phyloP scores from a whole-genome alignment of 1,140 invertebrate species.

The Drosophila aff. region DNA sequence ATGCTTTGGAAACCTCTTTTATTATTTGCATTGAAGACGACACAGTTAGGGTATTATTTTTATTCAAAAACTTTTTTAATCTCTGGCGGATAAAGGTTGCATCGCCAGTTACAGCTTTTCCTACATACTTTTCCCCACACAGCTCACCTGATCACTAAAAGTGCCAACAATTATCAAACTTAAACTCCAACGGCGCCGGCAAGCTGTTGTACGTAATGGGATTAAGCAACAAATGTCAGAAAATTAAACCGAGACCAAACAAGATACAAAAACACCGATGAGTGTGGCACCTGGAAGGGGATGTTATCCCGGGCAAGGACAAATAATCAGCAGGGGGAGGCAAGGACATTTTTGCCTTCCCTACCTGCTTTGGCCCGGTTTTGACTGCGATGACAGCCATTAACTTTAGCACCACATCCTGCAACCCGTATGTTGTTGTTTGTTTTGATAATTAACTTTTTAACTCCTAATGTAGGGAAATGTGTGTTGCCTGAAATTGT shows the following conservation, averaged over 20 bases:
- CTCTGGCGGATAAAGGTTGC: not conserved
- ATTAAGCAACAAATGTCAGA: slow-evolving; percentile 62
- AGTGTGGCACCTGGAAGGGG: slow-evolving; percentile 7
- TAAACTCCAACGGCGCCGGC: slow-evolving; percentile 1
- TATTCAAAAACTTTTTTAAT: slow-evolving; percentile 19
- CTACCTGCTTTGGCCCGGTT: slow-evolving; percentile 40
- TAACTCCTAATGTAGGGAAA: slow-evolving; percentile 38
- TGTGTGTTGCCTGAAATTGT: slow-evolving; percentile 36
- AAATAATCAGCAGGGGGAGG: slow-evolving; percentile 19
- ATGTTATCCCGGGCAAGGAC: slow-evolving; percentile 45
- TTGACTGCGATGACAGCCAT: slow-evolving; percentile 29
- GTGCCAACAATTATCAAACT: slow-evolving; percentile 43
- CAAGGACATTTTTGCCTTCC: slow-evolving; percentile 17
- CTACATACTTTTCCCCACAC: slow-evolving; percentile 1
- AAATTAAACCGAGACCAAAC: slow-evolving; percentile 60
- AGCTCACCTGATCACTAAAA: slow-evolving; percentile 14
- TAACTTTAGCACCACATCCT: slow-evolving; percentile 28
- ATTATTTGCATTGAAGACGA: not conserved
- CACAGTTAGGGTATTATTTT: slow-evolving; percentile 1
- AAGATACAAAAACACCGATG: slow-evolving; percentile 44
- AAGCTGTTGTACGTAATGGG: slow-evolving; percentile 14
- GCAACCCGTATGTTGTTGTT: slow-evolving; percentile 30
- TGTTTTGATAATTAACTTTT: slow-evolving; percentile 72
- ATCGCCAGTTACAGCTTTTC: slow-evolving; percentile 7
- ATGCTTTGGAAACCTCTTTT: too few species aligned